Evolutionary conservation across 2,888 invertebrate species (phyloP), one percentile per base, ranked within the genome.

Genomic region (Hymenopus coronatus): DNA sequence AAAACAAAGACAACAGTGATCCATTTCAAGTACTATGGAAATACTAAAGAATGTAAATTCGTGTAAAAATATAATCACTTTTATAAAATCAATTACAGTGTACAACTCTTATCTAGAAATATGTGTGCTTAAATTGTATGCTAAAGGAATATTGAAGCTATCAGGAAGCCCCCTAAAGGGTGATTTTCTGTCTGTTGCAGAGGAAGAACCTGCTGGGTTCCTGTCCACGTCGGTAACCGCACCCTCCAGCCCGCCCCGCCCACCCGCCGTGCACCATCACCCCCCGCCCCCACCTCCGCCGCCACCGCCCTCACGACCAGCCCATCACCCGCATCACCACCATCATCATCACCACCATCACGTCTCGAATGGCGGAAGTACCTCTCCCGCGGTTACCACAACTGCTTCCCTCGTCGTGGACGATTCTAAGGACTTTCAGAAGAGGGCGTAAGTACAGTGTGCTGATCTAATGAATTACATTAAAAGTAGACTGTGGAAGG

Each of bases 181-280:
- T 70, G 54, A 1, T 70, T 70, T 70, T 20, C n/a, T 84, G 14
- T 84, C n/a, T 30, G 25, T 87, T 85, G 28, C 87, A 87, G 46
- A 88, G 70, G 84, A 88, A 88, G 85, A 82, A n/a, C 88, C 83
- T 70, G 7, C 88, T 54, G 84, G 27, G 28, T 84, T 84, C 83
- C 28, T 88, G 88, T 83, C 88, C 54, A 70, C 40, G 15, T 85
- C 87, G 15, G 85, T 93, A 89, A 92, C 91, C 91, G 91, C 93
- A 90, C 92, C 92, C 90, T 91, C 92, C 88, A 88, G 88, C 82
- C 91, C 93, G 89, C 91, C 94, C 93, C 94, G 94, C 92, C 93
- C 93, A 92, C 91, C 46, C 85, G 40, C 40, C 40, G n/a, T n/a
- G 85, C 85, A 40, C 90, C 91, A 92, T 90, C 91, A 92, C 90